Evolutionary conservation across 2,113 vertebrate genomes (phyloP), one percentile per base, ranked within the genome.

Genomic region (Ornithorhynchus anatinus): DNA sequence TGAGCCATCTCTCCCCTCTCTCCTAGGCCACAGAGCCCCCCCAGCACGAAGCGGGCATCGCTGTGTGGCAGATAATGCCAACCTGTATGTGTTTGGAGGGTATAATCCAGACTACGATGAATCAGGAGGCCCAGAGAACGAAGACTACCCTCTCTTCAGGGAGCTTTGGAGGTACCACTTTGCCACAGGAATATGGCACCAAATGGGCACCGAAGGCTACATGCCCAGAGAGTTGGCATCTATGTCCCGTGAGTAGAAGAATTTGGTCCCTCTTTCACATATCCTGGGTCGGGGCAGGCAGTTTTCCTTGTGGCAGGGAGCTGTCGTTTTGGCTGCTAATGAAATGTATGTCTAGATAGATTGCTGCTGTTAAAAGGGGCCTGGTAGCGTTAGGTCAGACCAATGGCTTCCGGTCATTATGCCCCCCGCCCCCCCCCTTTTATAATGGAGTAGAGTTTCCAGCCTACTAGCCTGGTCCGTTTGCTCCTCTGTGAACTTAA

Each of bases 91-190:
- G 48, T 99, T 99, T 1, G 98, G 98, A 57, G 98, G 98, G 8
- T 99, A 99, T 87, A 99, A 99, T 14, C 98, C 97, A 0, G 97
- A 99, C 88, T 98, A 95, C 0, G 96, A 97, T 4, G 97, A 99
- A 81, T 99, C 98, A 0, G 97, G 97, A 3, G 97, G 97, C 59
- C 93, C 95, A 0, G 97, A 97, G 44, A 99, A 99, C 16, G 97
- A 98, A 84, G 96, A 98, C 73, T 99, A 97, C 43, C 97, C 97
- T 0, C 94, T 99, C 35, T 99, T 99, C 89, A 93, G 98, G 79
- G 98, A 99, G 43, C 96, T 99, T 23, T 99, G 98, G 98, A 86
- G 95, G 77, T 99, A 97, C 83, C 96, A 98, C 90, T 99, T 99
- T 45, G 96, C 97, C 38, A 99, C 97, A 4, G 95, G 95, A 80